phyloP scores from a whole-genome alignment of 2,113 vertebrate species.

The Dasyurus viverrinus region DNA sequence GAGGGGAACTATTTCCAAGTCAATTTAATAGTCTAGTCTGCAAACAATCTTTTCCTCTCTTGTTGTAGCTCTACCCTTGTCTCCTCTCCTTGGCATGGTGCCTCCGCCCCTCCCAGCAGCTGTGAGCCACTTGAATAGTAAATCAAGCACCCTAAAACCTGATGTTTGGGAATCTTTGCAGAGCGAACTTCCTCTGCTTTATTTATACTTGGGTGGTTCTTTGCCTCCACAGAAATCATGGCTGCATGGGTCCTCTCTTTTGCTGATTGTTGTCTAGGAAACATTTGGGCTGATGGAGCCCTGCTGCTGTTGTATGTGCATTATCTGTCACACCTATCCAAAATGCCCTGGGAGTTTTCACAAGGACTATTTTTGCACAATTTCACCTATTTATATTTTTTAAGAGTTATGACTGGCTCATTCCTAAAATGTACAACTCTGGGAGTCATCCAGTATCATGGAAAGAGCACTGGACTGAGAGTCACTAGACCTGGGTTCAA shows the following conservation, averaged over 20 bases:
- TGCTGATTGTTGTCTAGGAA: slow-evolving; percentile 57
- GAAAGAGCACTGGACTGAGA: background rate
- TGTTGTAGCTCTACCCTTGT: slow-evolving; percentile 60
- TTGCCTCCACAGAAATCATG: slow-evolving; percentile 65
- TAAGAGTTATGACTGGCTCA: background rate
- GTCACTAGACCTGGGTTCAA: background rate
- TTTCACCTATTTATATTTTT: background rate
- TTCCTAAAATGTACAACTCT: background rate
- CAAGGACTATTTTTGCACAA: background rate
- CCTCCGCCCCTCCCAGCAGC: slow-evolving; percentile 72
- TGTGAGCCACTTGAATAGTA: slow-evolving; percentile 81
- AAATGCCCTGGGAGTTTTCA: background rate
- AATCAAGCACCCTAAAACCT: slow-evolving; percentile 81
- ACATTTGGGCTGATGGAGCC: background rate
- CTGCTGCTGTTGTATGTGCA: background rate
- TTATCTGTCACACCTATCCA: background rate
- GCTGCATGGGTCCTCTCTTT: slow-evolving; percentile 24
- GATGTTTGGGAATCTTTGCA: slow-evolving; percentile 77
- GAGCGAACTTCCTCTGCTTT: slow-evolving; percentile 71
- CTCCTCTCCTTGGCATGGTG: slow-evolving; percentile 78
- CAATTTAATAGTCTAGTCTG: slow-evolving; percentile 75
- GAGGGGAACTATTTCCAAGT: slow-evolving; percentile 61
- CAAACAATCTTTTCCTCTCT: slow-evolving; percentile 76
- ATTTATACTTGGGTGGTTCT: slow-evolving; percentile 56
- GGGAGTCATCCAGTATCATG: background rate